Evolutionary conservation across 2,797 vertebrate genomes (phyloP).

Genomic region (Helostoma temminkii): DNA sequence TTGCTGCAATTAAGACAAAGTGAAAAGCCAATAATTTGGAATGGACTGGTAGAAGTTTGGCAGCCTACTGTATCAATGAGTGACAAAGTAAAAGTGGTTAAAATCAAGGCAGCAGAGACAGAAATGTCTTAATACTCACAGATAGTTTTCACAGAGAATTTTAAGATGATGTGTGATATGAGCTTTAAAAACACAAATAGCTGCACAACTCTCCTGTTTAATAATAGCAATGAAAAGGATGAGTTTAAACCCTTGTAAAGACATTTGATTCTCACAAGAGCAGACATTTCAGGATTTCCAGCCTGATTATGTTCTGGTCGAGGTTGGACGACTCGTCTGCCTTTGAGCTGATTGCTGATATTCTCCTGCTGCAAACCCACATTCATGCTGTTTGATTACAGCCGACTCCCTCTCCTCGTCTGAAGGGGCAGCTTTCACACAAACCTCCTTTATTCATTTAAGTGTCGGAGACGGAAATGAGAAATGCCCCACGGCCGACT

Average conservation of each 20-base stretch:
- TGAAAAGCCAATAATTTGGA: too few relatives aligned
- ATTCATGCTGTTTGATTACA: constrained; percentile 38
- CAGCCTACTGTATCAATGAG: too few relatives aligned
- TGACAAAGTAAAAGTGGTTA: too few relatives aligned
- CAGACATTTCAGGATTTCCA: constrained; percentile 8
- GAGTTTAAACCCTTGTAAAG: background rate
- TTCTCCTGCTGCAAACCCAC: constrained; percentile 28
- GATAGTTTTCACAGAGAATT: too few relatives aligned
- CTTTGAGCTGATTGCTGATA: constrained; percentile 24
- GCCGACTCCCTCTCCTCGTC: background rate
- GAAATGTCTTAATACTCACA: too few relatives aligned
- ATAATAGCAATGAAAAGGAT: background rate
- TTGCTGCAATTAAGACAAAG: too few relatives aligned
- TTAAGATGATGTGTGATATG: too few relatives aligned
- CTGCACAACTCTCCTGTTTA: too few relatives aligned
- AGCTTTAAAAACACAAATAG: too few relatives aligned
- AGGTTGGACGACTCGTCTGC: constrained; percentile 10
- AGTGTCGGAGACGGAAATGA: constrained; percentile 22
- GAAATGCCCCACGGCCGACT: background rate
- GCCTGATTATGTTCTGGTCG: constrained; percentile 2
- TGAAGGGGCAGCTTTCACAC: constrained; percentile 19
- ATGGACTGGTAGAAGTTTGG: too few relatives aligned
- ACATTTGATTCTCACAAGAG: background rate
- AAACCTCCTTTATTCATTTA: constrained; percentile 17
- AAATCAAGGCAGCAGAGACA: too few relatives aligned